Evolutionary conservation across 2,797 vertebrate genomes (phyloP).

Genomic region (Chloroceryle inda): DNA sequence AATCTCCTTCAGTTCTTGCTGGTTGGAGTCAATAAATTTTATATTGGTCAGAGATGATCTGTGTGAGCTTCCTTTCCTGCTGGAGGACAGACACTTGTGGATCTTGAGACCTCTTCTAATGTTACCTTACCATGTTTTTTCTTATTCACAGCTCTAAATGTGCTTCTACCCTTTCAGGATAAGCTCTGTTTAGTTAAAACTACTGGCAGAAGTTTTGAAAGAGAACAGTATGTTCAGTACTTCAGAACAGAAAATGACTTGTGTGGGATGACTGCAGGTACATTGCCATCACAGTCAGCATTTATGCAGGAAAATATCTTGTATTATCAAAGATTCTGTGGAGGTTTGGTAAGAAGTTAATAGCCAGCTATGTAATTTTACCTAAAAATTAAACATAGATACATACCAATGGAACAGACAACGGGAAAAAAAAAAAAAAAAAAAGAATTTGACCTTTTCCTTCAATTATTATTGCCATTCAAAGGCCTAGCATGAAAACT

Average conservation of each 20-base stretch:
- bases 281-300: neutral
- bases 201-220: neutral
- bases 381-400: neutral
- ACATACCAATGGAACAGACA: neutral
- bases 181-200: neutral
- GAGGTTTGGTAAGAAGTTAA: neutral
- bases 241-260: slow-evolving; percentile 15
- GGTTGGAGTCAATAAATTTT: neutral
- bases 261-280: slow-evolving; percentile 38
- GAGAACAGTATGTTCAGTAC: slow-evolving; percentile 7
- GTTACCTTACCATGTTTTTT: neutral
- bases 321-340: neutral
- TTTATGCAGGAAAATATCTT: neutral
- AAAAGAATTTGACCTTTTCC: neutral
- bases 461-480: neutral
- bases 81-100: neutral
- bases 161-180: neutral
- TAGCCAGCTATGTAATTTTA: neutral
- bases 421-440: neutral
- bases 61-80: neutral
- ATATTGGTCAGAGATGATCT: neutral
- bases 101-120: neutral
- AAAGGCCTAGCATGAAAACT: neutral
- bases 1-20: neutral
- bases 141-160: neutral